Conservation (phyloP, 2,888 invertebrate genomes). For the Rugalucina vietnamica region DNA sequence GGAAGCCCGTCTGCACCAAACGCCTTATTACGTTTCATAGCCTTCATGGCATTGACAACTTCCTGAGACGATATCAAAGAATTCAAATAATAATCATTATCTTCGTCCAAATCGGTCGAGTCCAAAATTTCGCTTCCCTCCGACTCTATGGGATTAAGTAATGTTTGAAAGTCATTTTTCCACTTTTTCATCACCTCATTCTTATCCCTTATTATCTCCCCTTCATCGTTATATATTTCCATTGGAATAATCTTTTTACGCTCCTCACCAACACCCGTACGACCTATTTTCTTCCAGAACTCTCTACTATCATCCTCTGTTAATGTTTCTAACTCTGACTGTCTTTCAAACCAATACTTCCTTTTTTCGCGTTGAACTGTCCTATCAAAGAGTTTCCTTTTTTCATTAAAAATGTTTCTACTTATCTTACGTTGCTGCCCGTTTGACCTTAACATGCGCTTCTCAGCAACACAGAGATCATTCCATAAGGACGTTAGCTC, state of each 20-base stretch:
- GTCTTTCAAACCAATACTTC: not conserved
- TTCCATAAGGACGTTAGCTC: not conserved
- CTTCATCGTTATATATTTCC: not conserved
- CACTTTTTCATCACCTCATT: not conserved
- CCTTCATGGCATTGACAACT: not conserved
- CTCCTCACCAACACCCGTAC: not conserved
- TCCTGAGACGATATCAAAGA: too few relatives aligned
- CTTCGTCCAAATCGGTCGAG: too few relatives aligned
- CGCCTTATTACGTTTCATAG: not conserved
- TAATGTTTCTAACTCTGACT: not conserved
- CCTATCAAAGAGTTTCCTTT: not conserved
- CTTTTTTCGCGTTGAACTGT: not conserved
- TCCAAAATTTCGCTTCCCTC: not conserved
- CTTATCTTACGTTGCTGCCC: not conserved
- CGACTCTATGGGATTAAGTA: not conserved
- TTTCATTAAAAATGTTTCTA: not conserved
- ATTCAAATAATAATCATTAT: not conserved
- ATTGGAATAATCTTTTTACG: not conserved
- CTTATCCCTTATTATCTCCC: not conserved
- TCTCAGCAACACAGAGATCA: not conserved
- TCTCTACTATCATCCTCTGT: not conserved
- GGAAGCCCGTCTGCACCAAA: not conserved
- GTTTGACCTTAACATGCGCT: not conserved
- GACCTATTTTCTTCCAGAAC: not conserved
- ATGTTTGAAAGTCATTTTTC: not conserved